Percentiles rank a stretch among this genome's conserved stretches.
phyloP scores from a whole-genome alignment of 2,113 vertebrate genomes.

The Pelvicachromis taeniatus region DNA sequence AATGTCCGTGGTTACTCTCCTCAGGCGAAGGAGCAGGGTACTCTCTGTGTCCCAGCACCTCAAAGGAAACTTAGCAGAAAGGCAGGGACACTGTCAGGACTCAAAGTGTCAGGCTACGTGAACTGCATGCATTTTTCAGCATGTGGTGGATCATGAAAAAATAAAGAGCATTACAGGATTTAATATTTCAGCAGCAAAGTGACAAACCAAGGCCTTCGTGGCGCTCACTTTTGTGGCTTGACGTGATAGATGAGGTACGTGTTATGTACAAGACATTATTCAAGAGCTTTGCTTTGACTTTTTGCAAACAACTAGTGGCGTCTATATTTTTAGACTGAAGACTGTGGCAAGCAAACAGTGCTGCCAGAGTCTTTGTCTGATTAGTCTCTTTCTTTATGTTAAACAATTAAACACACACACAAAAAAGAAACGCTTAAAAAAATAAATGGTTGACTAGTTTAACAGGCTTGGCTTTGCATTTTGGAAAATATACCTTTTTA shows the following conservation, averaged over 20 bases:
- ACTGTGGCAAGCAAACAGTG: not conserved
- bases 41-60: not conserved
- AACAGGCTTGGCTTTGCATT: not conserved
- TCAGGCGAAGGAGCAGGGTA: not conserved
- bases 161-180: slow-evolving; percentile 44
- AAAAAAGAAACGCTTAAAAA: not conserved
- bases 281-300: not conserved
- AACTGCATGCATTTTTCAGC: slow-evolving; percentile 53
- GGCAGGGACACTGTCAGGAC: slow-evolving; percentile 23
- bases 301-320: not conserved
- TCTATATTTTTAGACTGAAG: not conserved
- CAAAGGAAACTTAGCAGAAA: slow-evolving; percentile 2
- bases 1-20: not conserved
- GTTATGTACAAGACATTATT: not conserved
- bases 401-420: not conserved
- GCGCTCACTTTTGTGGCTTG: not conserved
- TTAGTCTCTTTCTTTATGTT: not conserved
- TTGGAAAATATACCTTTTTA: not conserved
- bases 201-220: not conserved
- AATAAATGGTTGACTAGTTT: not conserved
- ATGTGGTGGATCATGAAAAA: slow-evolving; percentile 47
- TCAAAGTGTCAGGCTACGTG: slow-evolving; percentile 47
- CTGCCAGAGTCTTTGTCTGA: not conserved
- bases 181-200: slow-evolving; percentile 61
- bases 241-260: slow-evolving; percentile 2